Evolutionary conservation across 1,140 invertebrate species (phyloP).

Genomic region (Piezodorus guildinii): DNA sequence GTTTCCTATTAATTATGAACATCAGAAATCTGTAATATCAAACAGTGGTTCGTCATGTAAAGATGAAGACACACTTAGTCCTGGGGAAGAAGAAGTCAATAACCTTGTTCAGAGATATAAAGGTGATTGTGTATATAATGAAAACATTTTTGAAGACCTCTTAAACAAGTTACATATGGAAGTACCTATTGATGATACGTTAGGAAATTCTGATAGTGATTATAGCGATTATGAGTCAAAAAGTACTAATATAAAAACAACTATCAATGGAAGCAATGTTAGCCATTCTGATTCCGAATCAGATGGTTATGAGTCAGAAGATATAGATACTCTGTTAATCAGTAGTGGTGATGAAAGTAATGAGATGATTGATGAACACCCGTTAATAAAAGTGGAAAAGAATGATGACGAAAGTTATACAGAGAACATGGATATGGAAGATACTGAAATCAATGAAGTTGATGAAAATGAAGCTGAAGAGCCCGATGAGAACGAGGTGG

Average conservation of each 20-base stretch:
- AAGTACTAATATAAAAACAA: neutral
- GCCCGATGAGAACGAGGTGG: neutral
- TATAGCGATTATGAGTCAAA: neutral
- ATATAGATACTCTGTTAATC: neutral
- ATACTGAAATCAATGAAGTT: neutral
- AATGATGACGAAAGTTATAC: neutral
- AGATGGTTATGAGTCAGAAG: neutral
- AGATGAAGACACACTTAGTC: no score
- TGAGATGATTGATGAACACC: neutral
- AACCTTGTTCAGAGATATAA: neutral
- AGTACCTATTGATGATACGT: neutral
- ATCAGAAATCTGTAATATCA: neutral
- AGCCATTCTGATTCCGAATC: neutral
- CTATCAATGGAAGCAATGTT: neutral
- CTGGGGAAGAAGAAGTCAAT: neutral
- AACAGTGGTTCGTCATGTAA: no score
- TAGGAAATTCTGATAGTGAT: neutral
- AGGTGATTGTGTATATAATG: neutral
- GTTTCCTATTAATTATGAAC: neutral
- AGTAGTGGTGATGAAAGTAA: neutral
- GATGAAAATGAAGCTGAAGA: neutral
- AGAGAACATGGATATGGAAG: neutral
- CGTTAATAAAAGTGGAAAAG: neutral
- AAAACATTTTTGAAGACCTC: conserved; percentile 1
- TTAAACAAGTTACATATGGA: neutral